Conservation (phyloP, 2,888 invertebrate species). For the Latheticus oryzae region DNA sequence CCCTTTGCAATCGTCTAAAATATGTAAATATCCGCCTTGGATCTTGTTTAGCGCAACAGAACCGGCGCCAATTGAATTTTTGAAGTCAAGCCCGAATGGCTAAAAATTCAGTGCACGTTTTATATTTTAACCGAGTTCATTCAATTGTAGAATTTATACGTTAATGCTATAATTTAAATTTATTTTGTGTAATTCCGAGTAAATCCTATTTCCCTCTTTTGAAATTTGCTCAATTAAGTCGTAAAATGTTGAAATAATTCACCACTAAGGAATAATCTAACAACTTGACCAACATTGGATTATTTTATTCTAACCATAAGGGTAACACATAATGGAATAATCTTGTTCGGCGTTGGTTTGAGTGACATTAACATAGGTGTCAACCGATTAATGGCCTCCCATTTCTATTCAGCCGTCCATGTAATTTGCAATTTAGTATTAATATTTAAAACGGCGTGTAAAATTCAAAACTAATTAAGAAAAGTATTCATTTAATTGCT, state of each 20-base stretch:
- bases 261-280: too few relatives aligned
- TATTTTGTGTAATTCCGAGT: conserved; percentile 16
- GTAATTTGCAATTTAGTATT: conserved; percentile 51
- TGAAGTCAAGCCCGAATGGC: conserved; percentile 22
- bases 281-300: not conserved
- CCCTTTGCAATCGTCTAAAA: too few relatives aligned
- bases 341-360: conserved; percentile 21
- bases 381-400: not conserved
- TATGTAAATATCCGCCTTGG: conserved; percentile 31
- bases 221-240: too few relatives aligned
- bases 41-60: conserved; percentile 29
- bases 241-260: too few relatives aligned
- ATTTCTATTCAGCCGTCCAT: conserved; percentile 3
- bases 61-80: conserved; percentile 34
- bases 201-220: conserved; percentile 16
- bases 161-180: conserved; percentile 30
- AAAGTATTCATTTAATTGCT: conserved; percentile 65
- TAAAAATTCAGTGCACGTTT: conserved; percentile 34
- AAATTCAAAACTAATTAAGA: conserved; percentile 65
- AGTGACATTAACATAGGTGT: conserved; percentile 10
- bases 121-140: conserved; percentile 33
- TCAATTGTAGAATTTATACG: conserved; percentile 35
- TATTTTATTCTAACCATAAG: conserved; percentile 24
- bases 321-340: conserved; percentile 32
- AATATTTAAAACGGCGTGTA: conserved; percentile 61